Base-by-base conservation (phyloP, 1,140 invertebrate genomes). In the Drosophila equinoxialis region DNA sequence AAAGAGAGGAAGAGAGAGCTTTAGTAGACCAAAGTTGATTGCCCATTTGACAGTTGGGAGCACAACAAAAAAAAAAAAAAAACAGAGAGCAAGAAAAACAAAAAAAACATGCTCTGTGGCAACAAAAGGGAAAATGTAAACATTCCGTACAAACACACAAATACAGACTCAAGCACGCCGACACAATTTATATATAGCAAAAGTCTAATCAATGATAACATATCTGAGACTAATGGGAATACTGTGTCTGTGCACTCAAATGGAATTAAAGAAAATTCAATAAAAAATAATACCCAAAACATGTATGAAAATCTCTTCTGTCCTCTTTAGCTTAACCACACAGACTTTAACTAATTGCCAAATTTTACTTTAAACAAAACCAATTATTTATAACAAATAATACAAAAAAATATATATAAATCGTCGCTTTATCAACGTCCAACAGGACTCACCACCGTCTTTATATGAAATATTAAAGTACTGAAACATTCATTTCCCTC, bases 91-190 rank as follows among this genome's bases (percentile, higher is more conserved):
- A 51, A 17, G 8, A 11, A 51, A 42, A 58, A 58, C 58, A 59
- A 69, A 81, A 79, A 68, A 68, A 63, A 81, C 76, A 65, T 42
- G 59, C 68, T 71, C 77, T 85, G 82, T 77, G 74, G 81, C 82
- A 81, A 85, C 83, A 82, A 77, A 77, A 70, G 57, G 60, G 73
- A 87, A 81, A 89, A 89, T 77, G 84, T 87, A 87, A 87, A 87
- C 84, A 87, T 84, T 89, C 79, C 68, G 79, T 76, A 68, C 74
- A 30, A 39, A 60, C 64, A 65, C 60, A 39, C 65, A 62, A 37
- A 37, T 17, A 42, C 14, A 30, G 7, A 59, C 20, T 23, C 20
- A 65, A 35, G 37, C 23, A 39, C 55, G 30, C 6, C 35, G 8
- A 54, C 11, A 20, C 42, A 65, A 70, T 61, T 62, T 79, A 79